These are phyloP conservation scores for Orgyia antiqua DNA, from an alignment of 2,888 invertebrate genomes.

Conservation along the genomic window DNA sequence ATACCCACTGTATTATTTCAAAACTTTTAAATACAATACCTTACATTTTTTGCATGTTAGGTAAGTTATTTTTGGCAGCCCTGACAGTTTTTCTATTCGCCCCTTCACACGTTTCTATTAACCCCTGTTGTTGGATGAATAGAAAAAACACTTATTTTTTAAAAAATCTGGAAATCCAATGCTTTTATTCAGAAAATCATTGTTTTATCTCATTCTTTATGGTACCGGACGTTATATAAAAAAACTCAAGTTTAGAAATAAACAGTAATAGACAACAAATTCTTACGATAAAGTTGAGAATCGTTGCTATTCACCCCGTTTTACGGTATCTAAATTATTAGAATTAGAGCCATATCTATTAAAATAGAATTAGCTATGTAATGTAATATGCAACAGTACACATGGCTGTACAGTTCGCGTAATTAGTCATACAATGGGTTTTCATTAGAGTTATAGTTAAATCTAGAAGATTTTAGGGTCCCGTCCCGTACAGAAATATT, in stretches of 20 bases:
- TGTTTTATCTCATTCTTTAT: slow-evolving; percentile 9
- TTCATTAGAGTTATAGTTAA: too few relatives aligned
- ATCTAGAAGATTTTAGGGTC: too few relatives aligned
- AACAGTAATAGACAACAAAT: slow-evolving; percentile 7
- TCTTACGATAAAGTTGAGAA: slow-evolving; percentile 10
- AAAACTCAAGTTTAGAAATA: slow-evolving; percentile 3
- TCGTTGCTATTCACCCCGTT: neutral
- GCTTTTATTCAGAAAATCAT: slow-evolving; percentile 9
- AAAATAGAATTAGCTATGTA: too few relatives aligned
- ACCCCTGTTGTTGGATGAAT: slow-evolving; percentile 9
- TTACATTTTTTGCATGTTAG: slow-evolving; percentile 9
- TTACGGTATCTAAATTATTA: too few relatives aligned
- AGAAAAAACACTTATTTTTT: slow-evolving; percentile 9
- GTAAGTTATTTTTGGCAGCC: slow-evolving; percentile 3
- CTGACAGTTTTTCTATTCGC: slow-evolving; percentile 12
- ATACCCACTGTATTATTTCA: too few relatives aligned
- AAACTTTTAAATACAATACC: slow-evolving; percentile 10
- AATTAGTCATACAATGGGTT: too few relatives aligned
- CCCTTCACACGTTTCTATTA: slow-evolving; percentile 11
- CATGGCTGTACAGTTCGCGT: too few relatives aligned
- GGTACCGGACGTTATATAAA: slow-evolving; percentile 13
- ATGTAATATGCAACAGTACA: too few relatives aligned
- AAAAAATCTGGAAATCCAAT: slow-evolving; percentile 6
- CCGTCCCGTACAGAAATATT: too few relatives aligned
- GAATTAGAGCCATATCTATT: too few relatives aligned